Percentiles rank a stretch among this genome's conserved stretches.
phyloP scores from a whole-genome alignment of 92 coral and sea anemone genomes.

The Porites divaricata region DNA sequence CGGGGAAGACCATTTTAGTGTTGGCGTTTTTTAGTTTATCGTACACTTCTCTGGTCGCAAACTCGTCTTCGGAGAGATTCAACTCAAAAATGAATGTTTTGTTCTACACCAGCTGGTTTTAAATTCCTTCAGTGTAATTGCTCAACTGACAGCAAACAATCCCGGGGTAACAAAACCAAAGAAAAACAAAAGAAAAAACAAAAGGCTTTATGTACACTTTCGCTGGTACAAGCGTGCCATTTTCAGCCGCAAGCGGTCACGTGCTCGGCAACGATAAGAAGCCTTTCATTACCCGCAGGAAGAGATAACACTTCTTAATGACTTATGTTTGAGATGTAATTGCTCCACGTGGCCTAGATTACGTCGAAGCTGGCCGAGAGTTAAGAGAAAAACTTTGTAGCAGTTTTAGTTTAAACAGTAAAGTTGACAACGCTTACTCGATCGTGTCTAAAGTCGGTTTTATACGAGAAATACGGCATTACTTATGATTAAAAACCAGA shows the following conservation, averaged over 20 bases:
- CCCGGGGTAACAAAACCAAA: neutral
- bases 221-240: constrained; percentile 36
- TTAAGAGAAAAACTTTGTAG: neutral
- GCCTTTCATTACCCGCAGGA: constrained; percentile 1
- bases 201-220: neutral
- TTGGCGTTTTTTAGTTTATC: neutral
- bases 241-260: constrained; percentile 11
- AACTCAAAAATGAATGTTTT: neutral
- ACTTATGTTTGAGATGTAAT: neutral
- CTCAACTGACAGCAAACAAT: constrained; percentile 17
- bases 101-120: neutral
- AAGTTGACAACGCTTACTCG: neutral
- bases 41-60: neutral
- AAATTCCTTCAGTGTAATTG: constrained; percentile 36
- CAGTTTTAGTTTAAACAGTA: neutral
- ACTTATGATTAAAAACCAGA: too few relatives aligned
- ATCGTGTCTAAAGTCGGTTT: neutral
- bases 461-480: neutral
- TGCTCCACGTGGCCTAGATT: constrained; percentile 20
- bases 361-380: neutral
- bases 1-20: constrained; percentile 29
- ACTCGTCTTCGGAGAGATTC: neutral
- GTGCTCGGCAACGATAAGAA: constrained; percentile 41
- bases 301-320: neutral
- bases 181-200: constrained; percentile 21